phyloP scores from a whole-genome alignment of 2,113 vertebrate genomes.

The Daphoenositta chrysoptera region DNA sequence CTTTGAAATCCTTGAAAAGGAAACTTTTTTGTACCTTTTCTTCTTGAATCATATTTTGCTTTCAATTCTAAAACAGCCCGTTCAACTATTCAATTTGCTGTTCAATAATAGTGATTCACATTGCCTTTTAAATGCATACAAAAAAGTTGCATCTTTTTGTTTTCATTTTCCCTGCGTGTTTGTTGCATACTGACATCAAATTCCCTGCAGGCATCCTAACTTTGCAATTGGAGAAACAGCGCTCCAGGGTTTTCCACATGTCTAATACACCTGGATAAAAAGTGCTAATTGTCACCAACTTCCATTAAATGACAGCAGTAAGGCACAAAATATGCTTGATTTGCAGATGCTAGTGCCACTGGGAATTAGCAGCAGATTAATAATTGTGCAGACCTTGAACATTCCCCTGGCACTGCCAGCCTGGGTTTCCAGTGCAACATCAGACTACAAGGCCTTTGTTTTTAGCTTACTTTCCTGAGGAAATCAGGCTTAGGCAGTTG shows the following conservation, averaged over 20 bases:
- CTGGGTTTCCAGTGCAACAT: not conserved
- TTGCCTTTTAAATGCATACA: not conserved
- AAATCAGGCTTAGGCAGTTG: not conserved
- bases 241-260: slow-evolving; percentile 24
- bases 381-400: slow-evolving; percentile 15
- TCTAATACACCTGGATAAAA: slow-evolving; percentile 50
- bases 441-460: not conserved
- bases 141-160: not conserved
- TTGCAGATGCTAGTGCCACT: slow-evolving; percentile 16
- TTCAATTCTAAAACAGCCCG: not conserved
- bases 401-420: slow-evolving; percentile 4
- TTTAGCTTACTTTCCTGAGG: not conserved
- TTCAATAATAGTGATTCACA: not conserved
- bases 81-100: not conserved
- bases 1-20: not conserved
- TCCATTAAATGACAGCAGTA: slow-evolving; percentile 40
- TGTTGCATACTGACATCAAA: slow-evolving; percentile 3
- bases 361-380: slow-evolving; percentile 35
- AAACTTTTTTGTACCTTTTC: not conserved
- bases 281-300: slow-evolving; percentile 48
- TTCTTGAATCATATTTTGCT: not conserved
- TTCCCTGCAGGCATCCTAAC: slow-evolving; percentile 15
- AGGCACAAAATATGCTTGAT: slow-evolving; percentile 53
- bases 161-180: slow-evolving; percentile 10
- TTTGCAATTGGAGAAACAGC: not conserved